Evolutionary conservation across 2,113 vertebrate genomes (phyloP).

Genomic region (Embiotoca jacksoni): DNA sequence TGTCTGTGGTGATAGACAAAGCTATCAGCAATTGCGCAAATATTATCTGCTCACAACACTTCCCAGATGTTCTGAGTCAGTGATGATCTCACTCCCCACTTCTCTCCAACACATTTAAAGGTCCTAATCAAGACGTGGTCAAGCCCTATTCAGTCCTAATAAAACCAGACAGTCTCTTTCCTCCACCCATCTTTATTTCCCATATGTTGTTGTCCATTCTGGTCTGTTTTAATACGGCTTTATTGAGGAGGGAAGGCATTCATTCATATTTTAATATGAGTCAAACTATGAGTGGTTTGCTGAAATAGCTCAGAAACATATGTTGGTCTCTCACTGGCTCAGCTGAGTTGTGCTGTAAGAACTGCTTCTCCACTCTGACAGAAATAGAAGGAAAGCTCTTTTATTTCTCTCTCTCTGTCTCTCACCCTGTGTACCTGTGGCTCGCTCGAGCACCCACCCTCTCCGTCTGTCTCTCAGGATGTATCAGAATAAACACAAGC

Average conservation of each 20-base stretch:
- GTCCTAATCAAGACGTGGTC: slow-evolving; percentile 47
- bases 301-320: slow-evolving; percentile 59
- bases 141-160: slow-evolving; percentile 42
- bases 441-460: slow-evolving; percentile 9
- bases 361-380: slow-evolving; percentile 29
- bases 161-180: slow-evolving; percentile 40
- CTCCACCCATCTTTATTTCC: slow-evolving; percentile 50
- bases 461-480: slow-evolving; percentile 57
- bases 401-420: not conserved
- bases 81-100: slow-evolving; percentile 19
- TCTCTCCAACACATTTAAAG: slow-evolving; percentile 9
- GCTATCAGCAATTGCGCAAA: slow-evolving; percentile 20
- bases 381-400: slow-evolving; percentile 50
- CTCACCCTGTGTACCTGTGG: slow-evolving; percentile 52
- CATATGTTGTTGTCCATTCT: slow-evolving; percentile 60
- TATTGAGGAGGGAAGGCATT: slow-evolving; percentile 47
- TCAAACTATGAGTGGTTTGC: slow-evolving; percentile 53
- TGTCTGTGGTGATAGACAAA: no score
- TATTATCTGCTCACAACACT: not conserved
- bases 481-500: slow-evolving; percentile 69
- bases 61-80: slow-evolving; percentile 20
- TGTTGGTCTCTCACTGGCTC: slow-evolving; percentile 35
- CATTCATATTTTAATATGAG: slow-evolving; percentile 74
- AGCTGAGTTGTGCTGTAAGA: slow-evolving; percentile 36
- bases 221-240: slow-evolving; percentile 55